phyloP scores from a whole-genome alignment of 1,140 invertebrate genomes.

The Pseudomyrmex pallidus region DNA sequence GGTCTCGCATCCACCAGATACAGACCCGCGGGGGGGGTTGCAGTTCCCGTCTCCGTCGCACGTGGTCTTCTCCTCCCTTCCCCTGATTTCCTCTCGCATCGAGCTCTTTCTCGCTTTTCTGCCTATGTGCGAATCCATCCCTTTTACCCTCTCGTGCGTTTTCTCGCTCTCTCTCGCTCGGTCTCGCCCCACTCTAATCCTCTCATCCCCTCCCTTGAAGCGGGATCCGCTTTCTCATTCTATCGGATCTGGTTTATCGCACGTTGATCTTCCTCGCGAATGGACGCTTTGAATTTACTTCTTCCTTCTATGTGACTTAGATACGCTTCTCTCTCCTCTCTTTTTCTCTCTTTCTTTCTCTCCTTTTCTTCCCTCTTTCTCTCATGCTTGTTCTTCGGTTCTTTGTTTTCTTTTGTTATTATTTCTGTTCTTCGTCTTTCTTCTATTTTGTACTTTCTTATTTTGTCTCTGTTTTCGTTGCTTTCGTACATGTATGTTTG shows the following conservation, averaged over 20 bases:
- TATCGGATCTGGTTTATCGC: neutral
- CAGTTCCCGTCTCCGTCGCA: neutral
- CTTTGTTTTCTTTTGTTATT: neutral
- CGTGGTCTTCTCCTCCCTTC: neutral
- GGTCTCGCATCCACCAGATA: neutral
- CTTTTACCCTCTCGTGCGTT: neutral
- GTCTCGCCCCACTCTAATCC: neutral
- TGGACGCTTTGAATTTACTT: neutral
- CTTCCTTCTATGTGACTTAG: neutral
- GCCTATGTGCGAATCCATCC: neutral
- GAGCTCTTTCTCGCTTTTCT: slow-evolving; percentile 5
- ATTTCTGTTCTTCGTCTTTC: no score
- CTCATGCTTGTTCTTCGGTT: neutral
- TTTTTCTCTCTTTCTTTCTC: neutral
- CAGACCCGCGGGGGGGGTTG: neutral
- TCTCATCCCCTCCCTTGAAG: neutral
- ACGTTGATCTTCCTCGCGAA: slow-evolving; percentile 16
- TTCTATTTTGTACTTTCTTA: no score
- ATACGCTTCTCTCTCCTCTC: neutral
- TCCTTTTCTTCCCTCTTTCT: neutral
- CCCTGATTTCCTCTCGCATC: slow-evolving; percentile 3
- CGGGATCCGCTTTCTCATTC: slow-evolving; percentile 28
- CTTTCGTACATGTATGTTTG: no score
- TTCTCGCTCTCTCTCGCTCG: neutral
- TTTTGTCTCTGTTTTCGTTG: no score